Percentiles rank a stretch among this genome's conserved stretches.
Evolutionary conservation across 2,113 vertebrate genomes (phyloP).

Genomic region (Prionailurus viverrinus): DNA sequence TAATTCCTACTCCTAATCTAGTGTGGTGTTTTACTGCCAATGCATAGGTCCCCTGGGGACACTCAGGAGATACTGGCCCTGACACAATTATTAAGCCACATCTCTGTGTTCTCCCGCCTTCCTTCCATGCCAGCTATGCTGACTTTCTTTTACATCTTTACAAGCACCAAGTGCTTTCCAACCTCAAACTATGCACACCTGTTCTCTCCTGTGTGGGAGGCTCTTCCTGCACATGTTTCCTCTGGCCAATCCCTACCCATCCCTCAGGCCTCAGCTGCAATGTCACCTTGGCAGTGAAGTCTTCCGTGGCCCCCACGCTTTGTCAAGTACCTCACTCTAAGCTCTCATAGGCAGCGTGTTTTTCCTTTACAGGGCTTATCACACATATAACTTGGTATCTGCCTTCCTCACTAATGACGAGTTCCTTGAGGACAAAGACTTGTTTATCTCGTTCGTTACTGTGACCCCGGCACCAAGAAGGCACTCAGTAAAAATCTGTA

Average conservation of each 20-base stretch:
- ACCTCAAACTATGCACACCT: neutral
- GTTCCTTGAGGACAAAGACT: neutral
- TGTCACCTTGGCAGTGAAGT: neutral
- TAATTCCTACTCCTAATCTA: neutral
- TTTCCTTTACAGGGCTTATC: neutral
- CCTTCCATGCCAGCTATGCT: neutral
- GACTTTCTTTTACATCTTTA: neutral
- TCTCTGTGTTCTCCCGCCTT: neutral
- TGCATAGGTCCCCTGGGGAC: neutral
- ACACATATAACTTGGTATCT: neutral
- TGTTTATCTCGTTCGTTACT: neutral
- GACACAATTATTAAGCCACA: neutral
- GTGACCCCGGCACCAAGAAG: neutral
- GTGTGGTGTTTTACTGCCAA: neutral
- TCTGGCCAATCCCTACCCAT: neutral
- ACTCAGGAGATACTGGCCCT: neutral
- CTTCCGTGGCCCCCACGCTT: neutral
- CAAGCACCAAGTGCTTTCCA: neutral
- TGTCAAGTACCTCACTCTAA: neutral
- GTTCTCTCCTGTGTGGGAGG: neutral
- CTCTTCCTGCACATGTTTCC: neutral
- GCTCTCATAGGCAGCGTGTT: neutral
- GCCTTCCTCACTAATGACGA: neutral
- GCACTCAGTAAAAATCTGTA: neutral
- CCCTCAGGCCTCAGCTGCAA: neutral